These are phyloP conservation scores for Chaitophorus viminalis DNA, from an alignment of 2,888 invertebrate species.

Conservation along the genomic window DNA sequence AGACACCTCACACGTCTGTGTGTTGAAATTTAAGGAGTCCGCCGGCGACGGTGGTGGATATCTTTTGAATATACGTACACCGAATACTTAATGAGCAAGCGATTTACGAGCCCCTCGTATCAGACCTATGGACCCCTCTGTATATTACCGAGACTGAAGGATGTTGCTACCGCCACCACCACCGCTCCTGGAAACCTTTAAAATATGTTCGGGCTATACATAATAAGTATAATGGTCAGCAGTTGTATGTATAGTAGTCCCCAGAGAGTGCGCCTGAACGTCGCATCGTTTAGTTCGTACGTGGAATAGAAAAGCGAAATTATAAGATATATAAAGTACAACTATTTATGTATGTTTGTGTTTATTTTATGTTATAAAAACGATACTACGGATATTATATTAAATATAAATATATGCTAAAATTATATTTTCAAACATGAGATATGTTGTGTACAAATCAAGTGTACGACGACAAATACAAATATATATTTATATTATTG, in stretches of 20 bases:
- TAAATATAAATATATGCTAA: no score
- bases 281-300: not conserved
- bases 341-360: no score
- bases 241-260: not conserved
- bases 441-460: no score
- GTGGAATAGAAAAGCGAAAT: not conserved
- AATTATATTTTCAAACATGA: no score
- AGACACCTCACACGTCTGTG: slow-evolving; percentile 49
- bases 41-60: slow-evolving; percentile 43
- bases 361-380: no score
- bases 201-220: slow-evolving; percentile 14
- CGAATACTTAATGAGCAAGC: slow-evolving; percentile 55
- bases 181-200: slow-evolving; percentile 14
- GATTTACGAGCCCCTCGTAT: slow-evolving; percentile 56
- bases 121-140: slow-evolving; percentile 19
- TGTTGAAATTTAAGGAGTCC: slow-evolving; percentile 60
- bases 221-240: slow-evolving; percentile 29
- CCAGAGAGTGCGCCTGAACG: slow-evolving; percentile 1
- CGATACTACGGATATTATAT: no score
- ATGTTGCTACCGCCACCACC: not conserved
- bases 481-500: no score
- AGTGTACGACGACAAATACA: no score
- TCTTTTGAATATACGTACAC: slow-evolving; percentile 57
- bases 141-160: slow-evolving; percentile 5
- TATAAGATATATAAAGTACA: not conserved